These are phyloP conservation scores for Tetramorium alpestre DNA, from an alignment of 1,140 invertebrate genomes.

Conservation along the genomic window DNA sequence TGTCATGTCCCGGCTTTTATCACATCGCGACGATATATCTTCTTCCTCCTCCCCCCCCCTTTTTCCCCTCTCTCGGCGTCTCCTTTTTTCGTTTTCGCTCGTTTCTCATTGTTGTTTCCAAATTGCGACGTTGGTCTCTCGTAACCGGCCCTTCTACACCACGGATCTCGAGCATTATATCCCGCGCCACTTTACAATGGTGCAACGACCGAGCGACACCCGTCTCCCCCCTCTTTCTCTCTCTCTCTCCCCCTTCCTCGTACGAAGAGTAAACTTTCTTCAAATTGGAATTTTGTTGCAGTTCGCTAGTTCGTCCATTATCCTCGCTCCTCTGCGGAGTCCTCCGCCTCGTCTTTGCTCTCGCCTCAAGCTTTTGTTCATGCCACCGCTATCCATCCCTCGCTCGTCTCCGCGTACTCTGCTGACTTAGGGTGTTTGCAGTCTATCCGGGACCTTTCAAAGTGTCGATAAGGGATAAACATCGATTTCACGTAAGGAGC, in stretches of 20 bases:
- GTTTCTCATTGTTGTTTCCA: conserved; percentile 51
- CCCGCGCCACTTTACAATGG: conserved; percentile 40
- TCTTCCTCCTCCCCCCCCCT: neutral
- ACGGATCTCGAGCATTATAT: conserved; percentile 5
- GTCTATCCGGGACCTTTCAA: conserved; percentile 59
- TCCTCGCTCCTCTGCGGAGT: conserved; percentile 41
- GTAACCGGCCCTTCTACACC: conserved; percentile 15
- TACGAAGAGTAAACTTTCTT: conserved; percentile 52
- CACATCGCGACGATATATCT: conserved; percentile 30
- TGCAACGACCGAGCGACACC: conserved; percentile 28
- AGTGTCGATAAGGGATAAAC: conserved; percentile 62
- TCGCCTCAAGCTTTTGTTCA: conserved; percentile 54
- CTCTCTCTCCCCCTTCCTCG: neutral
- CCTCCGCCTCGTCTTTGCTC: neutral
- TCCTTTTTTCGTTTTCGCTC: neutral
- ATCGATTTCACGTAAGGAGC: conserved; percentile 50
- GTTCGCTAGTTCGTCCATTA: conserved; percentile 59
- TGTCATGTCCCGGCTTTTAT: conserved; percentile 41
- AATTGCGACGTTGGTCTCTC: conserved; percentile 36
- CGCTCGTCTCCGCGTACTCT: conserved; percentile 1
- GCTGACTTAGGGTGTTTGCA: conserved; percentile 60
- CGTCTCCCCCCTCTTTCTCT: too few species aligned
- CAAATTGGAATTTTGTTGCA: conserved; percentile 62
- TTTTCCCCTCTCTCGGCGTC: neutral
- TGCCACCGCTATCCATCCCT: conserved; percentile 21